phyloP scores from a whole-genome alignment of 2,113 vertebrate species.

The Mesoclemmys tuberculata region DNA sequence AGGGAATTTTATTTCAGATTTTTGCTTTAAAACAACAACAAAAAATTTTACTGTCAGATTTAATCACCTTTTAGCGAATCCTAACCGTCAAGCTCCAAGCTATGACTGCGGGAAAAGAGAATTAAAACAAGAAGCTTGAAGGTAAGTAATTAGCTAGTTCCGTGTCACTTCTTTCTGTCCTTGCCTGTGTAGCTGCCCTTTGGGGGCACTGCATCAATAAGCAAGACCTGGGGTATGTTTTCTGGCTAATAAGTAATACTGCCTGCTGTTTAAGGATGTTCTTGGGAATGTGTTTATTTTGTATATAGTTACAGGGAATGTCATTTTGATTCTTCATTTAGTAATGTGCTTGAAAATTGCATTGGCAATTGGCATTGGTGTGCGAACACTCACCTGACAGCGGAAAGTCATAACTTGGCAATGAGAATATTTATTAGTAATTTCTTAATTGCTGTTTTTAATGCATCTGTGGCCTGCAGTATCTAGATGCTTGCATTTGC shows the following conservation, averaged over 20 bases:
- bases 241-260: background rate
- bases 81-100: background rate
- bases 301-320: background rate
- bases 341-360: slow-evolving; percentile 2
- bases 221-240: accelerated
- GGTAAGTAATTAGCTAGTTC: slow-evolving; percentile 64
- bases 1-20: slow-evolving; percentile 43
- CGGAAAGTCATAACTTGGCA: accelerated
- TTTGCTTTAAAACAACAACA: slow-evolving; percentile 38
- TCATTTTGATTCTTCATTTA: slow-evolving; percentile 31
- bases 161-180: background rate
- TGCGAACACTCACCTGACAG: background rate
- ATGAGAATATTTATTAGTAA: background rate
- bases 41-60: slow-evolving; percentile 41
- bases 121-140: slow-evolving; percentile 54
- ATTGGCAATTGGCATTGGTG: background rate
- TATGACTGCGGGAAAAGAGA: slow-evolving; percentile 58
- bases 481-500: background rate
- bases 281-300: background rate
- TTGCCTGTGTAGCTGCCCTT: background rate
- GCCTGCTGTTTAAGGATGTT: background rate
- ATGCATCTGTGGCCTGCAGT: background rate
- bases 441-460: background rate
- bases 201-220: background rate
- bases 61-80: slow-evolving; percentile 55